A percentile compares a stretch with the other conserved stretches of the same genome.
Evolutionary conservation across 2,888 invertebrate species (phyloP).

Genomic region (Tiliacea citrago): DNA sequence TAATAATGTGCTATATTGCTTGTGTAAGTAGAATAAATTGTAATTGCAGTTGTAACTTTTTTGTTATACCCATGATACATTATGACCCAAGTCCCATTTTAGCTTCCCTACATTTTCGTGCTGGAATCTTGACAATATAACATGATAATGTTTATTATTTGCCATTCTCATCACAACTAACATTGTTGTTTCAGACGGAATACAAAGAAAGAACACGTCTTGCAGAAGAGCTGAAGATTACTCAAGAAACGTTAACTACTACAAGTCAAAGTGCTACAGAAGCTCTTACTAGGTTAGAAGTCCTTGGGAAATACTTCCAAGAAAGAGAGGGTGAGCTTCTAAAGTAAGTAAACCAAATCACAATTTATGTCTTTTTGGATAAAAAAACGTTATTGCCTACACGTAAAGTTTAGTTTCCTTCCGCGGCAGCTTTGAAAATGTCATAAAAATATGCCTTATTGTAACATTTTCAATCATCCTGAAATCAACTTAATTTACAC

Average conservation of each 20-base stretch:
- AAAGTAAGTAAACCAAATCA: constrained; percentile 91
- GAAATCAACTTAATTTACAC: background rate
- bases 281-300: constrained; percentile 95
- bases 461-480: background rate
- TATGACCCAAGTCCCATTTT: background rate
- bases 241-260: constrained; percentile 77
- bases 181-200: constrained; percentile 74
- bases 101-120: background rate
- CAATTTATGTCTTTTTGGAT: background rate
- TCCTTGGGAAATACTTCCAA: constrained; percentile 97
- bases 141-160: background rate
- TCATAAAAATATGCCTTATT: background rate
- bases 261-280: constrained; percentile 90
- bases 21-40: background rate
- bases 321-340: constrained; percentile 96
- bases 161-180: background rate
- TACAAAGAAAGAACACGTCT: constrained; percentile 80
- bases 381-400: background rate
- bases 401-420: background rate
- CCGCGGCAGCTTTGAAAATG: background rate
- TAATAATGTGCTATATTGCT: background rate
- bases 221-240: constrained; percentile 77
- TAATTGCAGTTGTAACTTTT: too few relatives aligned
- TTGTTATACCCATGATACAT: background rate
- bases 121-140: too few relatives aligned